Conservation (phyloP, 2,888 invertebrate species). For the Cerastis leucographa region DNA sequence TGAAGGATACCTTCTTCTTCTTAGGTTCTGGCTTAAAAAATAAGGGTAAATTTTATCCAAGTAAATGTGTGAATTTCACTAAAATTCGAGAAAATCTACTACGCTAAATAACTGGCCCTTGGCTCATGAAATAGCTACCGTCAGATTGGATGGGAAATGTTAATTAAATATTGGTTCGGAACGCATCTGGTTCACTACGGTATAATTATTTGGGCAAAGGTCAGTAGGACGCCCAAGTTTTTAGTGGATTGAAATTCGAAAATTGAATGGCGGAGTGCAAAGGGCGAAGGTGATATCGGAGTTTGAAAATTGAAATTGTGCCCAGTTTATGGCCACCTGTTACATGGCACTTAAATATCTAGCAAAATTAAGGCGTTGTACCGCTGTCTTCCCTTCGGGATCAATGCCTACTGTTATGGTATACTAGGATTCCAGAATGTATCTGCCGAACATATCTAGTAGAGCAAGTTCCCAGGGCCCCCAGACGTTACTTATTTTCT, state of each 20-base stretch:
- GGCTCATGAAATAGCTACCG: constrained; percentile 15
- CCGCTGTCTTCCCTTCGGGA: too few species aligned
- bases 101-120: neutral
- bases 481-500: too few species aligned
- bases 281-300: constrained; percentile 7
- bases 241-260: constrained; percentile 25
- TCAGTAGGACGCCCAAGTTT: constrained; percentile 28
- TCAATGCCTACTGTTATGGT: neutral
- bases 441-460: too few species aligned
- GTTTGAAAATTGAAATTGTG: neutral
- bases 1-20: neutral
- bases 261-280: constrained; percentile 11
- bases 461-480: too few species aligned
- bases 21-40: neutral
- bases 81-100: neutral
- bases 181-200: constrained; percentile 15
- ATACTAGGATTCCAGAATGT: constrained; percentile 2
- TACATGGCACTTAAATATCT: neutral
- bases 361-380: neutral
- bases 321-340: neutral
- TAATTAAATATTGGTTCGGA: constrained; percentile 48
- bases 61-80: too few species aligned
- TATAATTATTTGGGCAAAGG: constrained; percentile 31
- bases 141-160: constrained; percentile 11
- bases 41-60: neutral